Evolutionary conservation across 2,888 invertebrate genomes (phyloP).

Genomic region (Ferrisia virgata): DNA sequence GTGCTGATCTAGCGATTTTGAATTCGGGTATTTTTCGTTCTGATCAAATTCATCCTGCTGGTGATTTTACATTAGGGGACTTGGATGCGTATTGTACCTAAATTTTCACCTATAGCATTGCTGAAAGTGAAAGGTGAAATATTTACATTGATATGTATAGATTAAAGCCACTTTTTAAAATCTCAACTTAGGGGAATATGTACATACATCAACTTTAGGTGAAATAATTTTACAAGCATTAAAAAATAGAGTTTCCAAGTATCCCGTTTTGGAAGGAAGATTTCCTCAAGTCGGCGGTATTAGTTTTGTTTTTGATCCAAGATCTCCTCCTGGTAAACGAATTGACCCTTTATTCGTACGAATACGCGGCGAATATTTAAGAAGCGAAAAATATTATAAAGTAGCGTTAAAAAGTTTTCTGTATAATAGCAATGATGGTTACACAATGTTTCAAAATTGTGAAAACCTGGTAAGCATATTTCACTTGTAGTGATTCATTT

Average conservation of each 20-base stretch:
- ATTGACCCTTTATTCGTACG: conserved; percentile 70
- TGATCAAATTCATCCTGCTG: conserved; percentile 73
- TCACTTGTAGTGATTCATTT: conserved; percentile 11
- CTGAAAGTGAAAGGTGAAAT: conserved; percentile 65
- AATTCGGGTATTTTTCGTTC: conserved; percentile 83
- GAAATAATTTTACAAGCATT: conserved; percentile 66
- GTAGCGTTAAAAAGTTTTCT: conserved; percentile 81
- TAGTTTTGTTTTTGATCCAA: conserved; percentile 72
- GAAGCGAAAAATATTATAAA: conserved; percentile 67
- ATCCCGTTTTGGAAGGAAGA: conserved; percentile 81
- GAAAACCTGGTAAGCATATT: conserved; percentile 64
- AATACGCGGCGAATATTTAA: conserved; percentile 78
- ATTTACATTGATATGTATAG: too few relatives aligned
- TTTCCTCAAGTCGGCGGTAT: conserved; percentile 83
- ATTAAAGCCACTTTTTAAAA: not conserved
- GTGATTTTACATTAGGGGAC: conserved; percentile 80
- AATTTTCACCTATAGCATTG: conserved; percentile 80
- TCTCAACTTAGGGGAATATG: too few relatives aligned
- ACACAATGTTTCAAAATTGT: conserved; percentile 71
- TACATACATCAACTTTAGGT: too few relatives aligned
- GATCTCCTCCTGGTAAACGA: conserved; percentile 66
- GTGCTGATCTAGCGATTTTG: conserved; percentile 80
- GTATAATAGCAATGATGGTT: conserved; percentile 79
- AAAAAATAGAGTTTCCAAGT: conserved; percentile 81
- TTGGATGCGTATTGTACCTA: conserved; percentile 78